phyloP scores from a whole-genome alignment of 2,113 vertebrate species.

The Sebastes schlegelii region DNA sequence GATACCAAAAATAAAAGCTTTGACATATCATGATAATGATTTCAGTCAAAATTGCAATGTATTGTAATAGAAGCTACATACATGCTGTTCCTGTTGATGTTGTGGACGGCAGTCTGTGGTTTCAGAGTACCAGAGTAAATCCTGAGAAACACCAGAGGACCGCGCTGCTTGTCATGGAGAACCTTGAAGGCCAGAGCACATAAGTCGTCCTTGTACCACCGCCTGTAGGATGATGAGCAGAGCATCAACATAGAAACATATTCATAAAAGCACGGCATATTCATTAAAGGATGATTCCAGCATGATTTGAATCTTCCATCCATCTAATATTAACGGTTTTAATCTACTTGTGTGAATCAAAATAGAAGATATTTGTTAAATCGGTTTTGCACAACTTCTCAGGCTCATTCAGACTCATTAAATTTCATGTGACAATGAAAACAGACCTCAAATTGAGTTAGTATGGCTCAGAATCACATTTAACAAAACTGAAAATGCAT shows the following conservation, averaged over 20 bases:
- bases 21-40: no score
- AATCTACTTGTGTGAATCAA: no score
- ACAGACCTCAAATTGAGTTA: not conserved
- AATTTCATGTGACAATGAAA: no score
- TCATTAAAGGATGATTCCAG: not conserved
- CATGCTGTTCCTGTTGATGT: constrained; percentile 93
- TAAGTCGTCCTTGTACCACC: constrained; percentile 92
- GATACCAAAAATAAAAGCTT: not conserved
- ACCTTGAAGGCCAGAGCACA: constrained; percentile 98
- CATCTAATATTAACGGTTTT: not conserved
- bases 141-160: constrained; percentile 93
- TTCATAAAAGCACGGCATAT: not conserved
- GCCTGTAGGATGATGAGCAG: constrained; percentile 78
- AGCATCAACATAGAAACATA: not conserved
- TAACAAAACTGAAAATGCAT: not conserved
- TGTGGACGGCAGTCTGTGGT: constrained; percentile 91
- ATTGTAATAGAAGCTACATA: constrained; percentile 73
- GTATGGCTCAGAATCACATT: not conserved
- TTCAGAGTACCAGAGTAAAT: constrained; percentile 95
- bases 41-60: not conserved
- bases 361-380: no score
- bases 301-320: not conserved
- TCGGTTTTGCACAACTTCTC: no score
- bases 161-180: constrained; percentile 95
- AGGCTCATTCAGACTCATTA: not conserved